Evolutionary conservation across 2,888 invertebrate species (phyloP), one percentile per base, ranked within the genome.

Genomic region (Melinaea menophilus): DNA sequence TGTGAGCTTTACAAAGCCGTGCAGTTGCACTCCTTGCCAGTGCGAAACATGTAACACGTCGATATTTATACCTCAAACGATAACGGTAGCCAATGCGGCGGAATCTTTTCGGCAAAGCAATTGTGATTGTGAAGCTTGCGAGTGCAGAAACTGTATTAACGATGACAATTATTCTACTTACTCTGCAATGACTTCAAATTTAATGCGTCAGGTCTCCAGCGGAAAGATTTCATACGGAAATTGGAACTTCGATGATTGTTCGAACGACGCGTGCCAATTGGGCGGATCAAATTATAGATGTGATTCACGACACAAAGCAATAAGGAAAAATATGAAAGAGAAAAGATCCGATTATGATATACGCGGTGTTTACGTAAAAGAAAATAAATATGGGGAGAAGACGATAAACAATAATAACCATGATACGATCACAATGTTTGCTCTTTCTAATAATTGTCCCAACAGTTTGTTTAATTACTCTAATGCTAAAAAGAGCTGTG

Each of bases 61-160:
- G 59, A 67, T 2, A 72, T 57, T 61, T 12, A 66, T 63, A 41
- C 58, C 64, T 11, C 75, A 66, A 57, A 66, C 69, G 3, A 55
- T 78, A 11, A 69, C 78, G 33, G 77, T 83, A 0, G 78, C 78
- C 4, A 72, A 79, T 11, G 72, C 79, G n/a, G 70, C 64, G 37
- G 74, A 75, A 60, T 71, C 72, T 56, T 61, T 62, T 5, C 72
- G 70, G 46, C 72, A 68, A 13, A 68, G 67, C 45, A 41, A 58
- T 4, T 86, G 86, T 59, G 64, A 74, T n/a, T 87, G 85, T 67
- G 63, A 62, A 34, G 81, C 85, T 2, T 86, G 86, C 67, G 76
- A 79, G 45, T 87, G 86, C 62, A 69, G 70, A 37, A 73, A 81
- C 59, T 85, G 86, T 62, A 66, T 68, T 2, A 75, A 72, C 31